Conservation (phyloP, 2,888 invertebrate genomes). For the Camponotus fellah region DNA sequence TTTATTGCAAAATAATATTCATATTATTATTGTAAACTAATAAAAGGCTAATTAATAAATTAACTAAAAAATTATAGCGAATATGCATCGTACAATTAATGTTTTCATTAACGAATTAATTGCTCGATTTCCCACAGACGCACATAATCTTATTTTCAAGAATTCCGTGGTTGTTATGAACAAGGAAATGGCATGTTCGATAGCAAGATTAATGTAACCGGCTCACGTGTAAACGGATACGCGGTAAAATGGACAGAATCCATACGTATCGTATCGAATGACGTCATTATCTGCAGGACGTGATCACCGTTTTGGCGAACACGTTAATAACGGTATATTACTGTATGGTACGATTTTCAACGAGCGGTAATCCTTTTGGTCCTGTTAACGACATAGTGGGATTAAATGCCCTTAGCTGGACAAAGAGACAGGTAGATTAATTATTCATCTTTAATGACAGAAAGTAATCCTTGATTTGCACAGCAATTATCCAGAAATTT, state of each 20-base stretch:
- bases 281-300: constrained; percentile 51
- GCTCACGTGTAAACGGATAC: constrained; percentile 61
- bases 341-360: constrained; percentile 29
- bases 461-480: neutral
- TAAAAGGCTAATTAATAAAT: neutral
- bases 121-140: neutral
- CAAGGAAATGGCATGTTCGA: constrained; percentile 42
- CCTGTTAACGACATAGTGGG: neutral
- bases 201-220: constrained; percentile 46
- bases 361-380: constrained; percentile 34
- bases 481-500: neutral
- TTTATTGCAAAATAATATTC: constrained; percentile 3
- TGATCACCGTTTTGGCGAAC: constrained; percentile 45
- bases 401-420: constrained; percentile 25
- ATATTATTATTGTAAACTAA: constrained; percentile 27
- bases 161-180: neutral
- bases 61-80: neutral
- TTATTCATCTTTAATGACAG: constrained; percentile 1
- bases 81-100: neutral
- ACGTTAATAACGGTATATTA: constrained; percentile 40
- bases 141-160: constrained; percentile 17
- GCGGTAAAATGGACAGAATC: constrained; percentile 50
- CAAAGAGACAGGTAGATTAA: neutral
- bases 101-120: constrained; percentile 19
- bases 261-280: constrained; percentile 52